Evolutionary conservation across 2,888 invertebrate genomes (phyloP).

Genomic region (Zygaena filipendulae): DNA sequence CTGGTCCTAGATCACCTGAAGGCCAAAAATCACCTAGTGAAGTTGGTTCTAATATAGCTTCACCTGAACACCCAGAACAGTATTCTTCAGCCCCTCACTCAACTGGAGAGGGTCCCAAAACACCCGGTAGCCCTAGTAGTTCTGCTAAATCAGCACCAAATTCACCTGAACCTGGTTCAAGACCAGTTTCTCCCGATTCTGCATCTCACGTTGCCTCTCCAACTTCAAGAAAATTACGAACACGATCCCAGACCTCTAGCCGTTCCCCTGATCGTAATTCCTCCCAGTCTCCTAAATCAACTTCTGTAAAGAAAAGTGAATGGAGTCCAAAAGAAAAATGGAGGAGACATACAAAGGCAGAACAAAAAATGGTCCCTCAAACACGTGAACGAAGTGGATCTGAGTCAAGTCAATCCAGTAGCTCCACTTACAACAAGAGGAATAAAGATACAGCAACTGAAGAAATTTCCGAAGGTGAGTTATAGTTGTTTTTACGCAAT

Average conservation of each 20-base stretch:
- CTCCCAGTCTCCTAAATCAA: constrained; percentile 32
- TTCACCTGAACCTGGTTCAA: constrained; percentile 37
- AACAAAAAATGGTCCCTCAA: constrained; percentile 49
- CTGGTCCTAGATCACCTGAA: constrained; percentile 52
- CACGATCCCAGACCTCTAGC: constrained; percentile 36
- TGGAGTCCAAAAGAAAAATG: constrained; percentile 55
- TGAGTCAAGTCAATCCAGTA: constrained; percentile 55
- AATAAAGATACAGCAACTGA: constrained; percentile 62
- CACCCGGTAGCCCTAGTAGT: constrained; percentile 43
- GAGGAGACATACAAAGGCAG: constrained; percentile 56
- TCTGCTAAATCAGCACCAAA: constrained; percentile 36
- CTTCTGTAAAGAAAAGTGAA: constrained; percentile 29
- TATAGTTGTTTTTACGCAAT: constrained; percentile 1
- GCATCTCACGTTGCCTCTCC: constrained; percentile 31
- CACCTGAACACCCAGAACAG: constrained; percentile 28
- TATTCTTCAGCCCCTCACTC: constrained; percentile 34
- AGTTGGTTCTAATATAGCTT: constrained; percentile 28
- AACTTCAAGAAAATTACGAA: constrained; percentile 28
- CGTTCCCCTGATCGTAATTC: constrained; percentile 43
- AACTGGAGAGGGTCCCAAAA: constrained; percentile 43
- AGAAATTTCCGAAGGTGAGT: constrained; percentile 73
- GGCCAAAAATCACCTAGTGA: constrained; percentile 53
- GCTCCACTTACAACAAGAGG: constrained; percentile 52
- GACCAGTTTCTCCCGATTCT: constrained; percentile 43
- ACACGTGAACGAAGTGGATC: constrained; percentile 42